Conservation (phyloP, 2,113 vertebrate species). For the Nibea coibor region DNA sequence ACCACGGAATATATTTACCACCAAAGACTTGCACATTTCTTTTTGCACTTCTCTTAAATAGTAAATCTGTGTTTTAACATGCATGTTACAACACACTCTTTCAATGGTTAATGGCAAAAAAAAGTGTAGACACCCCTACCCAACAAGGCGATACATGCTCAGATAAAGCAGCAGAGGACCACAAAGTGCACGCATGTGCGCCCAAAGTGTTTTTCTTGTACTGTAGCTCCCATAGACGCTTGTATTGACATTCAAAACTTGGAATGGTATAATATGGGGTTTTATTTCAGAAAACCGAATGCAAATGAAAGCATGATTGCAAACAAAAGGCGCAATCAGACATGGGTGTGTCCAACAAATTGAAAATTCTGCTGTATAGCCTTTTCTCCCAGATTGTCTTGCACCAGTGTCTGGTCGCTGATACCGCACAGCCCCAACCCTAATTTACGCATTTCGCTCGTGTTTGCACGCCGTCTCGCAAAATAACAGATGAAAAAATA, state of each 20-base stretch:
- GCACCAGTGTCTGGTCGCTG: background rate
- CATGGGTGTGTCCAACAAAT: background rate
- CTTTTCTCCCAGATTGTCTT: slow-evolving; percentile 7
- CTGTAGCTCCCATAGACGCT: background rate
- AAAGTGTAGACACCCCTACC: background rate
- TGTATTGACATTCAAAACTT: background rate
- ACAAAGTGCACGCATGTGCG: background rate
- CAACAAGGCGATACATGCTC: background rate
- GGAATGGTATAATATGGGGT: background rate
- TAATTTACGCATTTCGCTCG: slow-evolving; percentile 6
- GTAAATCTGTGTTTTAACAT: background rate
- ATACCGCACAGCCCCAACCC: background rate
- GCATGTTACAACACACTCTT: background rate
- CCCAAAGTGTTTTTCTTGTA: no score
- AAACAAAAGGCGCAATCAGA: slow-evolving; percentile 14
- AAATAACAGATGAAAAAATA: slow-evolving; percentile 6
- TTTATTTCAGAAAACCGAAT: background rate
- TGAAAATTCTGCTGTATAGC: background rate
- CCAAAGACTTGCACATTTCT: background rate
- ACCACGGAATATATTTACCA: slow-evolving; percentile 12
- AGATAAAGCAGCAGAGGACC: background rate
- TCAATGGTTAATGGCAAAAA: background rate
- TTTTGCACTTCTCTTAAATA: background rate
- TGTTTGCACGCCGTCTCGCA: background rate
- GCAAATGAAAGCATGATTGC: background rate